Percentiles rank a stretch among this genome's conserved stretches.
Evolutionary conservation across 2,113 vertebrate species (phyloP).

Genomic region (Bufo gargarizans): DNA sequence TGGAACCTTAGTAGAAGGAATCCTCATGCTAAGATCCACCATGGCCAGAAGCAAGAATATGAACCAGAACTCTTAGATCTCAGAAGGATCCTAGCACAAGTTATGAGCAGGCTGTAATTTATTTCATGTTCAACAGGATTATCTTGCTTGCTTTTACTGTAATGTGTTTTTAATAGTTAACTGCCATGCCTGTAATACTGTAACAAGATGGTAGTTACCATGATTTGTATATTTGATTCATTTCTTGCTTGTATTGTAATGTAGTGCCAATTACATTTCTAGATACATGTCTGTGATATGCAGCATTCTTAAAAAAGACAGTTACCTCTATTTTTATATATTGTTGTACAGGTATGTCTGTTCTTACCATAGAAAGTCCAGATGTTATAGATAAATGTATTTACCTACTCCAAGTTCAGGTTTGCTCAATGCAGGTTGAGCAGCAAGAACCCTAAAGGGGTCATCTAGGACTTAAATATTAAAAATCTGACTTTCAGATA

Average conservation of each 20-base stretch:
- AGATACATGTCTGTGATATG: not conserved
- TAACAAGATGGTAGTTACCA: not conserved
- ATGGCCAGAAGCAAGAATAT: conserved; percentile 78
- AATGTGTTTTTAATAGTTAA: not conserved
- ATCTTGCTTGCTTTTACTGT: not conserved
- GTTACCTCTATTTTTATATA: not conserved
- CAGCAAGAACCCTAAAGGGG: too few relatives aligned
- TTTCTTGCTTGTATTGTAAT: not conserved
- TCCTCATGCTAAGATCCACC: conserved; percentile 90
- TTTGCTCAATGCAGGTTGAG: not conserved
- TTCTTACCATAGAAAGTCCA: not conserved
- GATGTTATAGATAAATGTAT: not conserved
- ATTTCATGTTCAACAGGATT: not conserved
- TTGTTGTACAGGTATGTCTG: not conserved
- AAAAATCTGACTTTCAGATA: too few relatives aligned
- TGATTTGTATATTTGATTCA: not conserved
- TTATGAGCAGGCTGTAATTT: not conserved
- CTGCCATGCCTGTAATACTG: not conserved
- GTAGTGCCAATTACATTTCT: not conserved
- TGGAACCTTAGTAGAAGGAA: conserved; percentile 85
- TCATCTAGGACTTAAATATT: too few relatives aligned
- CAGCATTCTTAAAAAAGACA: not conserved
- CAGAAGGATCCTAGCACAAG: not conserved
- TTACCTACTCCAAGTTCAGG: not conserved
- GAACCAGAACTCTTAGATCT: not conserved